Evolutionary conservation across 2,797 vertebrate species (phyloP), one percentile per base, ranked within the genome.

Genomic region (Balearica regulorum): DNA sequence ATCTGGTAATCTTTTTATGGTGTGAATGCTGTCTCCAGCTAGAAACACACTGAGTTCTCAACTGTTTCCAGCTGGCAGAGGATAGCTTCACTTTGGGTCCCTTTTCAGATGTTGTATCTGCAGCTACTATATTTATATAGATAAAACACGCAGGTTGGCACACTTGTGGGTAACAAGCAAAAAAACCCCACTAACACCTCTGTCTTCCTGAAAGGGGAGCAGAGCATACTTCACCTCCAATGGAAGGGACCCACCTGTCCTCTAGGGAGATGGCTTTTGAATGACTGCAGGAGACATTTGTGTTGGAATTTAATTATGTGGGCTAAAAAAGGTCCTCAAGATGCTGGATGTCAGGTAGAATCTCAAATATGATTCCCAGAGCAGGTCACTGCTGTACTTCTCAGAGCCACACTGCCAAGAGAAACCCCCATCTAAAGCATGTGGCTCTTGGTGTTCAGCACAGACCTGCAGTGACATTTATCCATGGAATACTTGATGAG

Each of bases 11-110:
- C 25, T 84, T 72, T 72, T 49, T 72, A 37, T 2, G 7, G 49
- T 73, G 26, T 37, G 75, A 80, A 62, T 69, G 61, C 49, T 4
- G 4, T 57, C 41, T 93, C 53, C 0, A 0, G 54, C 58, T 73
- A 83, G 61, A 94, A 85, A 46, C 10, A 21, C 12, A 26, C 28
- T 3, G 31, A 69, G n/a, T 54, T 94, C 73, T 89, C 57, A 41
- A 3, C 78, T 75, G 21, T 51, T 87, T 90, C 81, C 89, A 95
- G 68, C 75, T 91, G 84, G 75, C 75, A 81, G 57, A 49, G 84
- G n/a, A 55, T 24, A 31, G 29, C 49, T 65, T 91, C 19, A 5
- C 60, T 53, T 48, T 69, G 53, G 21, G 44, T 83, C 55, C 29
- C 44, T 85, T 80, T 77, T 82, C 75, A 92, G 12, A 11, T 62